Base-by-base conservation (phyloP, 2,888 invertebrate species). In the Hetaerina titia region DNA sequence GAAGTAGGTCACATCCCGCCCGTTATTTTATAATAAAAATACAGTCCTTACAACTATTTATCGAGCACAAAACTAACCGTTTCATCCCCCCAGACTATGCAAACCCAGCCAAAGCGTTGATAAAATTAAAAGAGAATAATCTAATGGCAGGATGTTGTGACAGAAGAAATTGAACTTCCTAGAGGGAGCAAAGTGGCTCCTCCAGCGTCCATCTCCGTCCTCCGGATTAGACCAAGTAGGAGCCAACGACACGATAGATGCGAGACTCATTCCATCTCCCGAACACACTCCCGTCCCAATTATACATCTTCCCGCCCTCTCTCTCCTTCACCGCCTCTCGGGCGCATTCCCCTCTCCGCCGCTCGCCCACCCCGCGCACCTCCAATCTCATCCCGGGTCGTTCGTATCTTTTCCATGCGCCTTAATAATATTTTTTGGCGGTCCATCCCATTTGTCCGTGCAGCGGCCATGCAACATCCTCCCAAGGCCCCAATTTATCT, bases 251-350 rank as follows among this genome's bases (percentile, higher is more conserved):
- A 13, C 17, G 25, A 92, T 69, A 22, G 7, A 7, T 81, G 25
- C 81, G 2, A 81, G 31, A 22, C 45, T 92, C 92, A 69, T 92
- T 64, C 81, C 81, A 81, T 81, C 25, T 81, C 81, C 81, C 81
- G 81, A 81, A 81, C 81, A 81, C 31, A 31, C 13, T 31, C 81
- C 25, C 81, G 81, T 81, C 81, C 31, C 81, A 81, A 81, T 81
- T 81, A 81, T 81, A 13, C 56, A 69, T 58, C 89, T 56, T 19
- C 56, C 89, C 88, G 31, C 1, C 31, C 17, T 63, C 64, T 45
- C 0, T n/a, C 45, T 22, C 69, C 19, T 11, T 22, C 31, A 56
- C 69, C 9, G 45, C 31, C n/a, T 45, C 4, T 58, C 90, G 60
- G 17, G 60, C 13, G 60, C 13, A 60, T 4, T 60, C 5, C 63